These are phyloP conservation scores for Dasyurus viverrinus DNA, from an alignment of 2,113 vertebrate species.

Conservation along the genomic window DNA sequence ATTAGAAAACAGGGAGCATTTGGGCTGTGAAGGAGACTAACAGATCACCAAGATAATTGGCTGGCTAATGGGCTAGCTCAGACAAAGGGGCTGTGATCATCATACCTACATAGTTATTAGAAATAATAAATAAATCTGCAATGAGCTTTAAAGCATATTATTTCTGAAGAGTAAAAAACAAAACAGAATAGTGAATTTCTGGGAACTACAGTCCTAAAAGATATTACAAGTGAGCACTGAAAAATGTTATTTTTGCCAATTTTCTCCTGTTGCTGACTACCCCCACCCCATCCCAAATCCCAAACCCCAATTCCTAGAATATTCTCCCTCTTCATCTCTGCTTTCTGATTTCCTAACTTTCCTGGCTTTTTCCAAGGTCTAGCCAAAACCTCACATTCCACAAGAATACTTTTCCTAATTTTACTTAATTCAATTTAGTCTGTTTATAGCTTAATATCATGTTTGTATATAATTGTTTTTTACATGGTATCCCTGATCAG, in stretches of 20 bases:
- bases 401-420: not conserved
- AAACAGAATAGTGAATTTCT: not conserved
- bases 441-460: not conserved
- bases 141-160: not conserved
- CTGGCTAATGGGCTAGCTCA: conserved; percentile 64
- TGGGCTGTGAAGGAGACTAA: conserved; percentile 65
- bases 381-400: not conserved
- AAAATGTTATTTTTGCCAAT: not conserved
- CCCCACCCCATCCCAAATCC: too few species aligned
- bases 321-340: not conserved
- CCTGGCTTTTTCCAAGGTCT: not conserved
- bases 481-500: not conserved
- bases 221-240: conserved; percentile 23
- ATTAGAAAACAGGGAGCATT: conserved; percentile 69
- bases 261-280: not conserved
- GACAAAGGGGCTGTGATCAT: conserved; percentile 61
- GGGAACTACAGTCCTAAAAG: not conserved
- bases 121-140: conserved; percentile 55
- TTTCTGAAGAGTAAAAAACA: not conserved
- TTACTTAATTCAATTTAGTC: not conserved
- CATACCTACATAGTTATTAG: conserved; percentile 59
- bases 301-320: not conserved
- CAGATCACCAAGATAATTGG: conserved; percentile 72
- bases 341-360: not conserved
- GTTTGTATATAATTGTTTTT: not conserved